A percentile compares a stretch with the other conserved stretches of the same genome.
Conservation (phyloP, 2,797 vertebrate genomes). For the Sparidentex hasta region DNA sequence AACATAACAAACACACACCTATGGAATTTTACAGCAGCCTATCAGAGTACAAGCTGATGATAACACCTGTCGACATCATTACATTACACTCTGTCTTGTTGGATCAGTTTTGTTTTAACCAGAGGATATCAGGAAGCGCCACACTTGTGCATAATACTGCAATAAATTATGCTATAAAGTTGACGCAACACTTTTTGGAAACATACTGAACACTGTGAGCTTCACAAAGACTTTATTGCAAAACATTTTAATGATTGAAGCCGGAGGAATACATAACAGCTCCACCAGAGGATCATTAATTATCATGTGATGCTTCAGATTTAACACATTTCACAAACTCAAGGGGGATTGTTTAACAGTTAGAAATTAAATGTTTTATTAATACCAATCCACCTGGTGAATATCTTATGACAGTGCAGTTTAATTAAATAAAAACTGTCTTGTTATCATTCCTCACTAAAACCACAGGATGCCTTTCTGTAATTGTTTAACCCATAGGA, state of each 20-base stretch:
- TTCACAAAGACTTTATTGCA: neutral
- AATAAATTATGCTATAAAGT: neutral
- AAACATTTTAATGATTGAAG: neutral
- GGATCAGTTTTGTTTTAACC: neutral
- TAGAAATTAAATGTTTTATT: neutral
- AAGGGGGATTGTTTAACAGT: neutral
- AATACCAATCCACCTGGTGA: neutral
- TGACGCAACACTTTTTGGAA: neutral
- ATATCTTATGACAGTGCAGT: neutral
- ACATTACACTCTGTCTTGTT: neutral
- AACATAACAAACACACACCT: constrained; percentile 15
- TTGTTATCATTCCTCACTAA: constrained; percentile 7
- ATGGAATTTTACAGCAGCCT: constrained; percentile 38
- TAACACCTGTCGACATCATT: constrained; percentile 21
- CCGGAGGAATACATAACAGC: neutral
- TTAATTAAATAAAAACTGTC: neutral
- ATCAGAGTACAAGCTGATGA: constrained; percentile 14
- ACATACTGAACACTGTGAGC: neutral
- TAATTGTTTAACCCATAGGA: neutral
- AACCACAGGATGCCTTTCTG: neutral
- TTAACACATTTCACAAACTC: neutral
- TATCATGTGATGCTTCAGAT: neutral
- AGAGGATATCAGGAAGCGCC: constrained; percentile 13
- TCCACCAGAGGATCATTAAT: neutral
- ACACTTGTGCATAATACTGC: neutral